Evolutionary conservation across 2,888 invertebrate genomes (phyloP).

Genomic region (Caenorhabditis sp.): DNA sequence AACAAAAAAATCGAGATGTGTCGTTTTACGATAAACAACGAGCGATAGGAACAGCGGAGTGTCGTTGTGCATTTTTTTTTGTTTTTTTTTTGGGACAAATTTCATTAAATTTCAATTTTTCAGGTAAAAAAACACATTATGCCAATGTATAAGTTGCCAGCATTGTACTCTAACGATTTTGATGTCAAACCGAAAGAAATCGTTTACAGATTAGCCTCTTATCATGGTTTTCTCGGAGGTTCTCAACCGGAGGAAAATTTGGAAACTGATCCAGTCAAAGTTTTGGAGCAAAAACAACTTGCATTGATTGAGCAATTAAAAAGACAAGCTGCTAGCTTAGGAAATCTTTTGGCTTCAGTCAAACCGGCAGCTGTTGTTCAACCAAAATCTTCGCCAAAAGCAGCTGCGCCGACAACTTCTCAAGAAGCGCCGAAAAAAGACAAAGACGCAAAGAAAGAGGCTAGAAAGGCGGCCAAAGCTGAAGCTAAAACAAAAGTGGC

Average conservation of each 20-base stretch:
- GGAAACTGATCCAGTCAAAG: constrained; percentile 25
- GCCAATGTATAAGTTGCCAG: constrained; percentile 36
- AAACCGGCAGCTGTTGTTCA: background rate
- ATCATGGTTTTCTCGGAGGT: constrained; percentile 12
- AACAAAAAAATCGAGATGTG: background rate
- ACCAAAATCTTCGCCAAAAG: background rate
- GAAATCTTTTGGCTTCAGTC: constrained; percentile 12
- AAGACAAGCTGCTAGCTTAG: constrained; percentile 20
- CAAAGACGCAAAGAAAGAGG: constrained; percentile 6
- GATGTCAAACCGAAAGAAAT: constrained; percentile 24
- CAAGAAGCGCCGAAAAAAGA: background rate
- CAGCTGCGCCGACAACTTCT: background rate
- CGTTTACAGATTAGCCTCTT: constrained; percentile 16
- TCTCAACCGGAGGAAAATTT: background rate
- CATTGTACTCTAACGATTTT: constrained; percentile 18
- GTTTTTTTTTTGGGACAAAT: background rate
- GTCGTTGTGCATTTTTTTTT: constrained; percentile 10
- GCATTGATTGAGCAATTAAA: constrained; percentile 30
- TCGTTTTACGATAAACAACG: constrained; percentile 8
- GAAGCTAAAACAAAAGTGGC: constrained; percentile 47
- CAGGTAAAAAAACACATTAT: too few species aligned
- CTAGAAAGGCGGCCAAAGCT: constrained; percentile 41
- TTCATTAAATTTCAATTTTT: constrained; percentile 7
- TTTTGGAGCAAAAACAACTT: constrained; percentile 23
- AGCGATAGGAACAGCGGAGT: background rate